phyloP scores from a whole-genome alignment of 2,888 invertebrate species.

The Nomada ruficornis region DNA sequence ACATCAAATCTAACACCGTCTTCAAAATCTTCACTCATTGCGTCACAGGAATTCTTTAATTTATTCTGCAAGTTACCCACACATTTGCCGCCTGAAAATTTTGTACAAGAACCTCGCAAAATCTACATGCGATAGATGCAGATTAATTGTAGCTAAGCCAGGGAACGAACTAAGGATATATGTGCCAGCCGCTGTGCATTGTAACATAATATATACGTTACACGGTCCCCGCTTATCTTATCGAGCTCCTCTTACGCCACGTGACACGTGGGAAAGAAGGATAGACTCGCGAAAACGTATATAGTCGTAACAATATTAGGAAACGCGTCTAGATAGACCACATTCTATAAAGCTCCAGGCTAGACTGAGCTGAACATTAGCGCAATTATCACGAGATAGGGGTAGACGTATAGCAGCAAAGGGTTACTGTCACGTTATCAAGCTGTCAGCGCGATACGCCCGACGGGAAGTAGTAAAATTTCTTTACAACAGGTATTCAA shows the following conservation, averaged over 20 bases:
- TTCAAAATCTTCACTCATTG: too few relatives aligned
- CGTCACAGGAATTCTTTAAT: background rate
- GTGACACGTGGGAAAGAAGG: background rate
- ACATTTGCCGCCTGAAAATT: background rate
- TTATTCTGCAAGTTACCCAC: too few relatives aligned
- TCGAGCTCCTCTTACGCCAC: slow-evolving; percentile 27
- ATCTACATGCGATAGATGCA: slow-evolving; percentile 3
- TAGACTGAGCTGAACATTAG: background rate
- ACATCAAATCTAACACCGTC: too few relatives aligned
- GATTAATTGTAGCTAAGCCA: slow-evolving; percentile 21
- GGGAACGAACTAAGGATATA: slow-evolving; percentile 27
- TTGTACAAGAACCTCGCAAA: background rate
- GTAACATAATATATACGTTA: background rate
- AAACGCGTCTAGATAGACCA: background rate
- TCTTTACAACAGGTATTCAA: slow-evolving; percentile 11
- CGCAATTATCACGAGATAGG: slow-evolving; percentile 5
- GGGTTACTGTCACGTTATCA: slow-evolving; percentile 12
- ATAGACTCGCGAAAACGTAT: background rate
- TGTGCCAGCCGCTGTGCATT: background rate
- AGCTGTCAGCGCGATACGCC: background rate
- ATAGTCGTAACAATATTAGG: background rate
- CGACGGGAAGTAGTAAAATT: slow-evolving; percentile 19
- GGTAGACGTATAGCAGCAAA: slow-evolving; percentile 2
- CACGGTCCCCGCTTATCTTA: slow-evolving; percentile 27
- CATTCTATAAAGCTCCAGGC: background rate